Percentiles rank a stretch among this genome's conserved stretches.
phyloP scores from a whole-genome alignment of 2,113 vertebrate genomes.

The Myotis lucifugus region DNA sequence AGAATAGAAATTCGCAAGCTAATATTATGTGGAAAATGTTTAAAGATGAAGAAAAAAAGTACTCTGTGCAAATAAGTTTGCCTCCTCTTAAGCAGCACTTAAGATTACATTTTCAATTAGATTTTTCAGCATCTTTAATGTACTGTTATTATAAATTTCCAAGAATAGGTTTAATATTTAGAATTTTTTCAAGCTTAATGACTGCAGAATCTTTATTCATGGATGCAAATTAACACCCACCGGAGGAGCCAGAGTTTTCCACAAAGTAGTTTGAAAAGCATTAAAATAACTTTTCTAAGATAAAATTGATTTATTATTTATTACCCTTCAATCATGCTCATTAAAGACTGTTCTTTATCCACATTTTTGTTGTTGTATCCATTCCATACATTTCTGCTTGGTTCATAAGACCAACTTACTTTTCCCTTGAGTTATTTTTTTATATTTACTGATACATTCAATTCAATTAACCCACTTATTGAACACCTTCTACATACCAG shows the following conservation, averaged over 20 bases:
- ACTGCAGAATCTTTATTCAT: background rate
- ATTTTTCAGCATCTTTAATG: background rate
- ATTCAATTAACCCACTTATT: background rate
- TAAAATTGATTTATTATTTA: background rate
- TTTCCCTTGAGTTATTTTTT: conserved; percentile 6
- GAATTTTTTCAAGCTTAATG: background rate
- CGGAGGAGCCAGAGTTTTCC: background rate
- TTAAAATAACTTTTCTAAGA: background rate
- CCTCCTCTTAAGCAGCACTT: background rate
- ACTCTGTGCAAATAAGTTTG: background rate
- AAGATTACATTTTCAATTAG: background rate
- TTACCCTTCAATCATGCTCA: background rate
- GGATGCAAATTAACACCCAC: background rate
- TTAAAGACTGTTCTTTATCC: background rate
- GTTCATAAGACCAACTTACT: background rate
- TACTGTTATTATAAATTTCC: background rate
- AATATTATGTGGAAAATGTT: background rate
- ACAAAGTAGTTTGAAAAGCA: background rate
- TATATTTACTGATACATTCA: background rate
- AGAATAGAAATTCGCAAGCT: background rate
- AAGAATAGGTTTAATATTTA: background rate
- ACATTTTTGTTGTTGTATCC: background rate
- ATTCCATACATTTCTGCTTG: background rate
- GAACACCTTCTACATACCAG: background rate
- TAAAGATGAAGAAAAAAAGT: background rate